A percentile compares a stretch with the other conserved stretches of the same genome.
phyloP scores from a whole-genome alignment of 2,797 vertebrate species.

The Agapornis canus region DNA sequence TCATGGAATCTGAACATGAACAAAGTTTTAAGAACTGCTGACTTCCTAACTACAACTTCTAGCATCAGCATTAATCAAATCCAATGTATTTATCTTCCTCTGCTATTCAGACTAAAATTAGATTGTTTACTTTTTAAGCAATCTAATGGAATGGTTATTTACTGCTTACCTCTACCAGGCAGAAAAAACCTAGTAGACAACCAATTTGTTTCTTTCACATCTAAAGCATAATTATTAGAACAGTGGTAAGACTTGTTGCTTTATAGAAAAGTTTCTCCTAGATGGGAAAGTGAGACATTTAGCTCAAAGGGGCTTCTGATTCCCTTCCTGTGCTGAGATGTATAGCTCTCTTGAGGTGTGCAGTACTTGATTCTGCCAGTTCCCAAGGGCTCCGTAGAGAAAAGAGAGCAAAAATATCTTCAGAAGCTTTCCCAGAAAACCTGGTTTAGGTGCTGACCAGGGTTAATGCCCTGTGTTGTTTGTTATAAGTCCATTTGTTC shows the following conservation, averaged over 20 bases:
- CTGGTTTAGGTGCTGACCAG: background rate
- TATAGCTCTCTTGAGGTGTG: background rate
- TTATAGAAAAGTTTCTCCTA: background rate
- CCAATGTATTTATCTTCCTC: slow-evolving; percentile 3
- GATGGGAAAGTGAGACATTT: background rate
- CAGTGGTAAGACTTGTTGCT: background rate
- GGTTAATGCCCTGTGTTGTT: background rate
- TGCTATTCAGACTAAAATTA: slow-evolving; percentile 32
- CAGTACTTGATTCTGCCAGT: background rate
- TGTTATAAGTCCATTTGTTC: background rate
- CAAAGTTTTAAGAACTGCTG: slow-evolving; percentile 43
- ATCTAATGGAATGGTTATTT: background rate
- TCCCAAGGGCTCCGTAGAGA: background rate
- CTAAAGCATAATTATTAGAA: background rate
- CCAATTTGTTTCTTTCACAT: background rate
- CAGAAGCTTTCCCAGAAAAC: background rate
- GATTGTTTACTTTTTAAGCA: slow-evolving; percentile 8
- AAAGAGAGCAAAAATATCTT: background rate
- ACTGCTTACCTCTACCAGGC: background rate
- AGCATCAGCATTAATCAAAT: slow-evolving; percentile 38
- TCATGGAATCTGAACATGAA: background rate
- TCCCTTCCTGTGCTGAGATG: background rate
- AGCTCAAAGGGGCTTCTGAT: background rate
- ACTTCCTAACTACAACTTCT: slow-evolving; percentile 34
- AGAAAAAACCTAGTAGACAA: background rate